phyloP scores from a whole-genome alignment of 2,888 invertebrate genomes.

The Drosophila paranaensis region DNA sequence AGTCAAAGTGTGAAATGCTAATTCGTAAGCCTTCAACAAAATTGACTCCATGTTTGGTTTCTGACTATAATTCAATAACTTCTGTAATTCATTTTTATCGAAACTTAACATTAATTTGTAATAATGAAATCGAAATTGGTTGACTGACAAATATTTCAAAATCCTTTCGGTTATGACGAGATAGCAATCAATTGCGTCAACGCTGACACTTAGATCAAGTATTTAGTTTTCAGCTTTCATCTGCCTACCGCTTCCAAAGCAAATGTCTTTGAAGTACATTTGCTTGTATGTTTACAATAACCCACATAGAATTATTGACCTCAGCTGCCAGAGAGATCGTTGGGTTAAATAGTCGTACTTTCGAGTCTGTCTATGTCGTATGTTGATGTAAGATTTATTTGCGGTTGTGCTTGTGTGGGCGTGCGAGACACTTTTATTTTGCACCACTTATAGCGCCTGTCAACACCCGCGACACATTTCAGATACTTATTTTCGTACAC shows the following conservation, averaged over 20 bases:
- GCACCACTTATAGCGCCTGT: slow-evolving; percentile 47
- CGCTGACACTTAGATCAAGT: background rate
- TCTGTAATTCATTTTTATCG: no score
- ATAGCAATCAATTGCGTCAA: background rate
- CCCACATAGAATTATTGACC: slow-evolving; percentile 21
- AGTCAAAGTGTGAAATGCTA: no score
- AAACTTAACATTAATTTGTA: no score
- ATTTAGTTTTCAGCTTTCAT: background rate
- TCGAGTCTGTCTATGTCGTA: background rate
- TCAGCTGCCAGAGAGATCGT: slow-evolving; percentile 24
- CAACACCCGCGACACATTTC: slow-evolving; percentile 70
- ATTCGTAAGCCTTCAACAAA: no score
- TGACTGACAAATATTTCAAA: background rate
- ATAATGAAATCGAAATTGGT: no score
- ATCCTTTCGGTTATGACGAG: background rate
- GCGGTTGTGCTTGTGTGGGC: slow-evolving; percentile 10
- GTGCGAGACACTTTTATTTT: slow-evolving; percentile 47
- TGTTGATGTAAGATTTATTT: slow-evolving; percentile 43
- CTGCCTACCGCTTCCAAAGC: background rate
- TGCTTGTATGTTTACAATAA: background rate
- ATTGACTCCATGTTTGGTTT: no score
- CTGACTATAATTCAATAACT: no score
- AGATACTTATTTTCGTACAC: slow-evolving; percentile 50
- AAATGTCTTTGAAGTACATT: background rate
- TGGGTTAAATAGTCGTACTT: slow-evolving; percentile 13